Evolutionary conservation across 2,797 vertebrate genomes (phyloP).

Genomic region (Falco concolor): DNA sequence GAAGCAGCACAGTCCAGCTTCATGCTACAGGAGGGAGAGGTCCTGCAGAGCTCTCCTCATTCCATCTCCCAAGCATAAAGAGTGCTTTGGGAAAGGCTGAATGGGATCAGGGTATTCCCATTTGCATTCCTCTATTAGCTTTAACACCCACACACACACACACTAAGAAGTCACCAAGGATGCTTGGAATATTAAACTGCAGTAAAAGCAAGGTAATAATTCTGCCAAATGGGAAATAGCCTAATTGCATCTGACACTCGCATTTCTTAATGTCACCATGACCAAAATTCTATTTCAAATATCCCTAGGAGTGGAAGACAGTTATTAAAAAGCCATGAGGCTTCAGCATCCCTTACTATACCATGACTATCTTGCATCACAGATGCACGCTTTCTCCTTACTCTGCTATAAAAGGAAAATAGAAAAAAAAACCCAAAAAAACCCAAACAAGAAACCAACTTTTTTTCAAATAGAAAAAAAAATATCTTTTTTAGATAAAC

Average conservation of each 20-base stretch:
- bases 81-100: neutral
- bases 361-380: neutral
- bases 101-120: neutral
- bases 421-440: neutral
- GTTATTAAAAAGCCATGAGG: accelerated
- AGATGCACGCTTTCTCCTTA: neutral
- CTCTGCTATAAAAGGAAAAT: neutral
- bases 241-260: neutral
- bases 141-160: neutral
- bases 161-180: neutral
- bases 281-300: neutral
- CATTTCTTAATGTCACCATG: neutral
- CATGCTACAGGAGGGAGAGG: neutral
- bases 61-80: neutral
- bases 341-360: neutral
- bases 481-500: neutral
- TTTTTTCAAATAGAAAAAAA: neutral
- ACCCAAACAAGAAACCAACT: neutral
- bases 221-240: neutral
- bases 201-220: neutral
- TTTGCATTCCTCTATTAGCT: neutral
- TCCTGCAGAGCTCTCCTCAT: neutral
- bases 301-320: neutral
- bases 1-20: neutral
- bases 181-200: neutral